These are phyloP conservation scores for Heterotis niloticus DNA, from an alignment of 2,113 vertebrate species.

Conservation along the genomic window DNA sequence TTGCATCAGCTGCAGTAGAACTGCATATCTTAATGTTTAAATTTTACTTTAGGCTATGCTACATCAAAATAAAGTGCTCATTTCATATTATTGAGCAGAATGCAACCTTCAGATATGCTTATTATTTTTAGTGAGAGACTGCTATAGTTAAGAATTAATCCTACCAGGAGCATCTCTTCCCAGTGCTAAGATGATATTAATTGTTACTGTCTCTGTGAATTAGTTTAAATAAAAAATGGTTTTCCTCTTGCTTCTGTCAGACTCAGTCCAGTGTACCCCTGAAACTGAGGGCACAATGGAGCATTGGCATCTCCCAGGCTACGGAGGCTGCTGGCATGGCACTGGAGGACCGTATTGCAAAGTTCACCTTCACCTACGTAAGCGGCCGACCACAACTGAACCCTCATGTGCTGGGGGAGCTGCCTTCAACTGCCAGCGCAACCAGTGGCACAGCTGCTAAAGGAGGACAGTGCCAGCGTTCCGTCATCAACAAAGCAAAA, in stretches of 20 bases:
- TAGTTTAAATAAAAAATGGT: background rate
- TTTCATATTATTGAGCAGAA: no score
- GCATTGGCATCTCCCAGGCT: conserved; percentile 80
- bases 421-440: conserved; percentile 32
- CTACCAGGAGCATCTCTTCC: no score
- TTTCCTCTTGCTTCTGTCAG: conserved; percentile 48
- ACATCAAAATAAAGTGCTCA: no score
- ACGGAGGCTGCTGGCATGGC: conserved; percentile 76
- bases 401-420: conserved; percentile 67
- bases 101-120: no score
- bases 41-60: background rate
- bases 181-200: no score
- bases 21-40: background rate
- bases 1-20: no score
- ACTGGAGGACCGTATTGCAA: conserved; percentile 72
- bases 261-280: conserved; percentile 72
- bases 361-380: conserved; percentile 82
- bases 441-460: background rate
- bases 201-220: background rate
- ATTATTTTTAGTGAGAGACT: no score
- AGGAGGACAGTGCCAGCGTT: conserved; percentile 20
- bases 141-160: no score
- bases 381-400: conserved; percentile 79
- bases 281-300: conserved; percentile 85
- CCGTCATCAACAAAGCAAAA: conserved; percentile 32